Evolutionary conservation across 64 coral and sea anemone genomes (phyloP).

Genomic region (Dendronephthya gigantea): DNA sequence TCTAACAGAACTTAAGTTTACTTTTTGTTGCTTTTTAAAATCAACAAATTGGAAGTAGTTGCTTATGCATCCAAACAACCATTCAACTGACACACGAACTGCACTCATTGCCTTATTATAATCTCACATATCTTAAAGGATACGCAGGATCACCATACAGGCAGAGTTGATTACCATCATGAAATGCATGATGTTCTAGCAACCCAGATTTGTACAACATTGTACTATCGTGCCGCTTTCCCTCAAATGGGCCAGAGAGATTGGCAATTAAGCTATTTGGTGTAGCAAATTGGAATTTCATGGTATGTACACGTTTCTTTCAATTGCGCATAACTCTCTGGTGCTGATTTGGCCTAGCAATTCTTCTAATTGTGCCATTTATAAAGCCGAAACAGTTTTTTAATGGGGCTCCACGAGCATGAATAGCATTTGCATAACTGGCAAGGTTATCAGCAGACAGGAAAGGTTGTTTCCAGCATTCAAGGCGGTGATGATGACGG

Average conservation of each 20-base stretch:
- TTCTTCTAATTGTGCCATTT: background rate
- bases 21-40: background rate
- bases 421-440: slow-evolving; percentile 20
- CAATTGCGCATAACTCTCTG: background rate
- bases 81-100: background rate
- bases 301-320: slow-evolving; percentile 4
- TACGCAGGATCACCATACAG: background rate
- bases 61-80: too few species aligned
- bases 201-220: slow-evolving; percentile 6
- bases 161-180: background rate
- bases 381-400: slow-evolving; percentile 37
- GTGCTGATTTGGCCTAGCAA: background rate
- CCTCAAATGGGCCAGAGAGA: slow-evolving; percentile 10
- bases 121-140: background rate
- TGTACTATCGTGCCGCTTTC: slow-evolving; percentile 30
- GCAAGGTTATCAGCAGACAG: background rate
- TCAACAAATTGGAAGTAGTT: slow-evolving; percentile 16
- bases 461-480: slow-evolving; percentile 36
- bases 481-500: slow-evolving; percentile 18
- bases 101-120: slow-evolving; percentile 11
- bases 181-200: background rate
- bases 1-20: background rate
- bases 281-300: background rate
- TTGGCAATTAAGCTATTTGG: background rate
- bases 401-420: slow-evolving; percentile 1